Base-by-base conservation (phyloP, 2,113 vertebrate species). In the Enhydra lutris region DNA sequence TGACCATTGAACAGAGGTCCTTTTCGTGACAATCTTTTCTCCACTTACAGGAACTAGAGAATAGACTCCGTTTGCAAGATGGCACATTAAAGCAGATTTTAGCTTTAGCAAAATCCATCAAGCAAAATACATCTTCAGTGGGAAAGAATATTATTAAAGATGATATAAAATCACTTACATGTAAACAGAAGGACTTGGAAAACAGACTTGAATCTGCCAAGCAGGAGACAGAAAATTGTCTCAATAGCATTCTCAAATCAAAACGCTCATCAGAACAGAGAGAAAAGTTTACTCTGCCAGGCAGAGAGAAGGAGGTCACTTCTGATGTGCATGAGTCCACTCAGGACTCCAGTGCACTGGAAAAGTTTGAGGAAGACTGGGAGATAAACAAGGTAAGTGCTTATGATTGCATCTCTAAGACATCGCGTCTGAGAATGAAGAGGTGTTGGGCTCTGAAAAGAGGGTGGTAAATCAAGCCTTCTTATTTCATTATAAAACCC, bases 81-180 rank as follows among this genome's bases (percentile, higher is more conserved):
- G 95, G 95, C 21, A 63, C 4, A 0, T 91, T 98, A 63, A 97
- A 97, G 92, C 97, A 98, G 97, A 98, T 99, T 95, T 88, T 98
- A 91, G 63, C 89, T 36, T 98, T 98, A 97, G 98, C 98, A 91
- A 98, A 98, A 96, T 91, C 98, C 61, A 69, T 98, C 97, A 98
- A 98, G 96, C 98, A 98, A 95, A 98, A 98, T 89, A 98, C 98
- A 78, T 98, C 98, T 98, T 96, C 98, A 97, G 59, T 73, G 69
- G 98, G 98, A 88, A 97, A 98, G 97, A 97, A 98, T 73, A 96
- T 98, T 94, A 98, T 98, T 98, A 97, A 98, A 85, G 98, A 99
- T 83, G 98, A 98, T 87, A 96, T 98, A 95, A 97, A 98, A 98
- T 96, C 98, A 96, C 98, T 98, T 97, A 94, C 98, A 65, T 93